Evolutionary conservation across 2,888 invertebrate species (phyloP), one percentile per base, ranked within the genome.

Genomic region (Hirtodrosophila trivittata): DNA sequence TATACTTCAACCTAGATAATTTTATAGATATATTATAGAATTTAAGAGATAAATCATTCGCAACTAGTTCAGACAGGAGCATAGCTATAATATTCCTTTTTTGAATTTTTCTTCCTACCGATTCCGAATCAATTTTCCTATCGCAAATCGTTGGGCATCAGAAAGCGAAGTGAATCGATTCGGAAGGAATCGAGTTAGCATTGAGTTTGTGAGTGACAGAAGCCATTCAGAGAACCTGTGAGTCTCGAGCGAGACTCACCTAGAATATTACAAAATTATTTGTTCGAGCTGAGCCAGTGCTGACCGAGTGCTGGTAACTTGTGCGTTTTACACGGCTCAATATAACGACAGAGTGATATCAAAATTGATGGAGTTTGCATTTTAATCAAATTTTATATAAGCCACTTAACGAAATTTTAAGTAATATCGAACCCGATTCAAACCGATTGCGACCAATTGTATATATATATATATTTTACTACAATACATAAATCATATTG

Each of bases 101-200:
- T n/a, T n/a, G n/a, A n/a, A n/a, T n/a, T n/a, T n/a, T n/a, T n/a
- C n/a, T n/a, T n/a, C n/a, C n/a, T n/a, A n/a, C n/a, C n/a, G n/a
- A n/a, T n/a, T n/a, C n/a, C n/a, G n/a, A n/a, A n/a, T n/a, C n/a
- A n/a, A n/a, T n/a, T n/a, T n/a, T n/a, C n/a, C n/a, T n/a, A n/a
- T n/a, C n/a, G n/a, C n/a, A n/a, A n/a, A n/a, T n/a, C n/a, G n/a
- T n/a, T n/a, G n/a, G n/a, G n/a, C n/a, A n/a, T n/a, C n/a, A n/a
- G n/a, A n/a, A n/a, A n/a, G n/a, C n/a, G n/a, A n/a, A n/a, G n/a
- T n/a, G n/a, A n/a, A n/a, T n/a, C n/a, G n/a, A n/a, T n/a, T n/a
- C n/a, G n/a, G n/a, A n/a, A n/a, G n/a, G n/a, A 30, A 68, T 68
- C 62, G 49, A 35, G 14, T 52, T 52, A 47, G 66, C 66, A 21